Base-by-base conservation (phyloP, 2,888 invertebrate genomes). In the Apodemia hepburni region DNA sequence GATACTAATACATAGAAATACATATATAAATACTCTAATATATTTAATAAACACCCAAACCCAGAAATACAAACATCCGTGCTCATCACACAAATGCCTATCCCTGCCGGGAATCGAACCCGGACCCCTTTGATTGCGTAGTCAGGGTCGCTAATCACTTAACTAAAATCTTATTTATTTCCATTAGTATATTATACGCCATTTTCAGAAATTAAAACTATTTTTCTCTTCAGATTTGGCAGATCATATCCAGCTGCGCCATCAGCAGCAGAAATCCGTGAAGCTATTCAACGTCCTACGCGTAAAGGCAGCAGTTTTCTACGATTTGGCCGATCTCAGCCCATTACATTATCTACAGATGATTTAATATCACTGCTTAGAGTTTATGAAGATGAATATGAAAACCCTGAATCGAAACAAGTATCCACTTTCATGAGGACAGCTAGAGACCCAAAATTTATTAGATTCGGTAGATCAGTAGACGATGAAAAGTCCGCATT, bases 391-490 rank as follows among this genome's bases (percentile, higher is more conserved):
- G 87, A 87, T 18, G 86, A 88, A 61, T 81, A 82, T 61, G 86
- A 87, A 3, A 70, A 67, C 0, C 81, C 86, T 0, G 61, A 72
- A 8, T 60, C 71, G 6, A 89, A 90, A 68, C 78, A 87, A 49
- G 85, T 79, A 0, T 71, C 86, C 2, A 81, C 78, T 61, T 91
- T 91, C 69, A 77, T 91, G 9, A 75, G 92, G 18, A 80, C 90
- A 1, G 92, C 90, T 4, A 78, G 92, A 0, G 83, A 86, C 61
- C 87, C 86, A 9, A 90, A 87, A 68, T 92, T 92, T 73, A 84
- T 92, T 68, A 77, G 92, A 11, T 81, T 92, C n/a, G 92, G 92
- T 1, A 78, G 92, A 60, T 81, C 88, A 2, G 69, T 68, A 5
- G 82, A 82, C 1, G 85, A 86, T 0, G 83, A 84, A 0, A 82